Evolutionary conservation across 2,888 invertebrate species (phyloP).

Genomic region (Cephus sareptanus): DNA sequence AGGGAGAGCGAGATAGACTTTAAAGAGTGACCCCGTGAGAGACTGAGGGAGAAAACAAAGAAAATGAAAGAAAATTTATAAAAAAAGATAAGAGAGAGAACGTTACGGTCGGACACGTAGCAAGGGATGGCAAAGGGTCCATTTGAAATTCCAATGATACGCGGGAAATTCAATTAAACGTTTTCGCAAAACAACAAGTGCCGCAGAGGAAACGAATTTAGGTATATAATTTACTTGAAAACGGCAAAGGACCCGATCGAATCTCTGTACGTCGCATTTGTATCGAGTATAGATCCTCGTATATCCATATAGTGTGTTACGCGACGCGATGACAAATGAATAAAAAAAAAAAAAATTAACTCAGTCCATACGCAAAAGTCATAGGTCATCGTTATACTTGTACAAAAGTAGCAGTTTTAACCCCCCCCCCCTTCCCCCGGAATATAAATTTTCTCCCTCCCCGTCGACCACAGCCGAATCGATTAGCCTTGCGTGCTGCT

Average conservation of each 20-base stretch:
- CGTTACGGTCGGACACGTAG: not conserved
- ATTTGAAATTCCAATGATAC: slow-evolving; percentile 64
- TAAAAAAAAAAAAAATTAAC: not conserved
- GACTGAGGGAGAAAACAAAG: not conserved
- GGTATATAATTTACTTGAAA: not conserved
- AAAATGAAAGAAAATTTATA: not conserved
- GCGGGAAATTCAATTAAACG: slow-evolving; percentile 56
- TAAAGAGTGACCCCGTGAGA: not conserved
- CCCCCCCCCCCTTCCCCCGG: not conserved
- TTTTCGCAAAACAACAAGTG: not conserved
- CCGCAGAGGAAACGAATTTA: not conserved
- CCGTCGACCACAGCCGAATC: not conserved
- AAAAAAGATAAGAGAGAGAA: not conserved
- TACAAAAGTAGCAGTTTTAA: not conserved
- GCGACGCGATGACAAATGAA: not conserved
- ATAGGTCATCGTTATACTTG: not conserved
- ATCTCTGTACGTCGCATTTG: not conserved
- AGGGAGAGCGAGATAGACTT: not conserved
- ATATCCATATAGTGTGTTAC: not conserved
- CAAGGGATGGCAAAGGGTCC: not conserved
- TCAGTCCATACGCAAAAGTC: not conserved
- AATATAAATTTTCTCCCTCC: not conserved
- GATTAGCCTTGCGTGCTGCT: not conserved
- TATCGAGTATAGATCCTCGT: not conserved
- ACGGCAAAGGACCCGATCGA: not conserved